Base-by-base conservation (phyloP, 1,140 invertebrate genomes). In the Pseudomyrmex pallidus region DNA sequence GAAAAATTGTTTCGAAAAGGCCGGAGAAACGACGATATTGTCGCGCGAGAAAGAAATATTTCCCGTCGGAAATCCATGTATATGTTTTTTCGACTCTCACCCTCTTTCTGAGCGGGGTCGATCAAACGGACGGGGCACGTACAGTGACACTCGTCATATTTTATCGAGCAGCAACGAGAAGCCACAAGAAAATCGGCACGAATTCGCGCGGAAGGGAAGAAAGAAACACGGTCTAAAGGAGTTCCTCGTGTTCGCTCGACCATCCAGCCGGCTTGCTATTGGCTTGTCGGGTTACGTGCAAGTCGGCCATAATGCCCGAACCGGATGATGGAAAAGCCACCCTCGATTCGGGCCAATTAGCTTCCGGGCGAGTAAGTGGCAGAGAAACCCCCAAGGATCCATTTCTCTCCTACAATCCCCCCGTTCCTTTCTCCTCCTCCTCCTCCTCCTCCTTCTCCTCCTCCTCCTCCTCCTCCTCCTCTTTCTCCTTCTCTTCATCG, bases 271-370 rank as follows among this genome's bases (percentile, higher is more conserved):
- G 76, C 61, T 74, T 62, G 67, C 70, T 82, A 88, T 90, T 90
- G 87, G 88, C 66, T 67, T 73, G 22, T 12, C n/a, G 59, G 85
- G 76, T 88, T 85, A 89, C 87, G 87, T 86, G 88, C 87, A 59
- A 74, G 85, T 85, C 88, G 74, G 88, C 87, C 85, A 88, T 88
- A 88, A 89, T 86, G 76, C 85, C 87, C 74, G 84, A 84, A 88
- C 87, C 78, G 84, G 87, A 89, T 88, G 88, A 89, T 89, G 85
- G 87, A 88, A 89, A 89, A 89, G 87, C 88, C 87, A 86, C 87
- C 87, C 88, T 83, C 87, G 87, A 89, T 88, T 82, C 88, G 88
- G 85, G 64, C 87, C 88, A 89, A 89, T 89, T 89, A 89, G 82
- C 85, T 89, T 89, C 87, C 87, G 87, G 87, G 78, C 87, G 80